Percentiles rank a stretch among this genome's conserved stretches.
Evolutionary conservation across 2,113 vertebrate species (phyloP).

Genomic region (Pholis gunnellus): DNA sequence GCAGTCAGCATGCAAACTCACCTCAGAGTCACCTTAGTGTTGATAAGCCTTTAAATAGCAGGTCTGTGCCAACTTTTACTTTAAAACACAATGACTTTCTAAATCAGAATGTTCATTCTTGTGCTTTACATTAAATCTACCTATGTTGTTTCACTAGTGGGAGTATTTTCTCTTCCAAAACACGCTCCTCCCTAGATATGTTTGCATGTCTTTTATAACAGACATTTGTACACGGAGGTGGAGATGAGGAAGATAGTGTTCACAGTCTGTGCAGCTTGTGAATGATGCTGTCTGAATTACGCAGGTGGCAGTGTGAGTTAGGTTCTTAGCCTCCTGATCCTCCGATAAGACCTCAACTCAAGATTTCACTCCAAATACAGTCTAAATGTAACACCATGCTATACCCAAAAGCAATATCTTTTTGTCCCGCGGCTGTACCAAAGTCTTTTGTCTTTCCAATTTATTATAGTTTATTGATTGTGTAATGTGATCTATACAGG

Average conservation of each 20-base stretch:
- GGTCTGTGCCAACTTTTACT: neutral
- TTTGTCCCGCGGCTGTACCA: neutral
- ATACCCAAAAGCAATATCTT: conserved; percentile 1
- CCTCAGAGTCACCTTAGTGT: neutral
- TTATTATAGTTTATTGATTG: neutral
- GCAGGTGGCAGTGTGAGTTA: conserved; percentile 1
- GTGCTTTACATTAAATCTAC: neutral
- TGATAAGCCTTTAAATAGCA: neutral
- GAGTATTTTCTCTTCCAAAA: neutral
- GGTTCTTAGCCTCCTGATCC: conserved; percentile 43
- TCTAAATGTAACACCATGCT: conserved; percentile 4
- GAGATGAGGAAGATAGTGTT: neutral
- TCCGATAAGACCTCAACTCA: neutral
- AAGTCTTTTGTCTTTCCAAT: neutral
- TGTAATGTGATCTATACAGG: conserved; percentile 27
- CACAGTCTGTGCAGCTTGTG: conserved; percentile 23
- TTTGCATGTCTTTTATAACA: neutral
- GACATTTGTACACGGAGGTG: neutral
- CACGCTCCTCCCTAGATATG: neutral
- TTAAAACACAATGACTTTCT: neutral
- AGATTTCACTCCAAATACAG: conserved; percentile 13
- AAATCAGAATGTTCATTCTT: neutral
- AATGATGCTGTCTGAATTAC: conserved; percentile 24
- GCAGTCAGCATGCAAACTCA: neutral
- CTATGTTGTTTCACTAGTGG: neutral